A percentile compares a stretch with the other conserved stretches of the same genome.
Evolutionary conservation across 2,888 invertebrate species (phyloP).

Genomic region (Pseudeuparius sepicola): DNA sequence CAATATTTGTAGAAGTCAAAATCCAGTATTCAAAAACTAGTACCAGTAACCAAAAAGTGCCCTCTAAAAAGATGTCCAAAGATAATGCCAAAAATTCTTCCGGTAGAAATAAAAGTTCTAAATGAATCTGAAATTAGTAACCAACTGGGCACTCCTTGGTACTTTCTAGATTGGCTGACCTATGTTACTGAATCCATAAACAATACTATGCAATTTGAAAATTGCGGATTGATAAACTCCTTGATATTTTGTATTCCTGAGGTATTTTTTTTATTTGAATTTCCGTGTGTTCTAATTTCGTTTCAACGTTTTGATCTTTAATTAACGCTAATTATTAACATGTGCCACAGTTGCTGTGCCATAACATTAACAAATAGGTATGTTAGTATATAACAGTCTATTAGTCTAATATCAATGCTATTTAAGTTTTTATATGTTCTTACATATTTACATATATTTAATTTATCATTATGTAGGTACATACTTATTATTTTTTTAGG

Average conservation of each 20-base stretch:
- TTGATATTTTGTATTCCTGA: slow-evolving; percentile 62
- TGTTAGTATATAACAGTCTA: too few species aligned
- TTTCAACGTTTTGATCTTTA: too few species aligned
- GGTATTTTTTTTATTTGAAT: slow-evolving; percentile 33
- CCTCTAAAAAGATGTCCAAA: too few species aligned
- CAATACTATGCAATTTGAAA: slow-evolving; percentile 61
- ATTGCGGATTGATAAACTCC: slow-evolving; percentile 54
- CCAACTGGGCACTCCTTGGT: slow-evolving; percentile 32
- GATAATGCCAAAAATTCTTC: slow-evolving; percentile 30
- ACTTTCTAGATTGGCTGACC: slow-evolving; percentile 61
- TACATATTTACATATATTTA: too few species aligned
- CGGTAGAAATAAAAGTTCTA: slow-evolving; percentile 32
- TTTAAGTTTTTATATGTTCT: too few species aligned
- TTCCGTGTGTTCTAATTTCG: too few species aligned
- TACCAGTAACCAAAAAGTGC: too few species aligned
- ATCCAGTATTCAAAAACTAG: slow-evolving; percentile 13
- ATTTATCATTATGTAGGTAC: slow-evolving; percentile 1
- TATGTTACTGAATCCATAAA: slow-evolving; percentile 70
- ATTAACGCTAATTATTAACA: too few species aligned
- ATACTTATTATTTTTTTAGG: slow-evolving; percentile 33
- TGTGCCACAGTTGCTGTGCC: too few species aligned
- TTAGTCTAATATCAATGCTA: too few species aligned
- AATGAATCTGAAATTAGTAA: slow-evolving; percentile 17
- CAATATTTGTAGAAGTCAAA: slow-evolving; percentile 12
- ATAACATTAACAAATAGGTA: too few species aligned